Evolutionary conservation across 2,888 invertebrate species (phyloP), one percentile per base, ranked within the genome.

Genomic region (Schizaphis graminum): DNA sequence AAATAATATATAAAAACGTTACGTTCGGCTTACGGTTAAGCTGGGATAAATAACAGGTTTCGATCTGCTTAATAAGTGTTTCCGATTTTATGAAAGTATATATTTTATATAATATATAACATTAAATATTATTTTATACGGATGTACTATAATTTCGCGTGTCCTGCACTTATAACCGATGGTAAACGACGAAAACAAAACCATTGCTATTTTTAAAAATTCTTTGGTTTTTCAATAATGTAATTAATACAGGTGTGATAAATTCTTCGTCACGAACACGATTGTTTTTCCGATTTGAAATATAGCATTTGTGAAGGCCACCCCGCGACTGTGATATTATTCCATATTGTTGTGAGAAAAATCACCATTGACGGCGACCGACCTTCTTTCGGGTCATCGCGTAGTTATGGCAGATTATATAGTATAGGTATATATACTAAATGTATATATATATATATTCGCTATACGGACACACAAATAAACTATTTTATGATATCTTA

Each of bases 1-100:
- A 56, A 57, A 41, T 57, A 57, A 41, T 57, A 56, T 41, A 89
- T 44, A 41, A 89, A 89, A 56, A 56, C 89, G 89, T 89, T 89
- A 57, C 41, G 41, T 89, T 77, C 89, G 28, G 89, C 56, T 56
- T 89, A 89, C 26, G 89, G 89, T 89, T 56, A 89, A 89, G 89
- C 89, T 41, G 56, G 11, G 89, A 89, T 56, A 57, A 89, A 89
- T 89, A 89, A 89, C 89, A 89, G 56, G 89, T 89, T 89, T 89
- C 26, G 41, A 89, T 89, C 56, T 57, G 41, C 56, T 89, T 57
- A 89, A 41, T 89, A 56, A 89, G 89, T 89, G 56, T 89, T 89
- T 89, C 88, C 89, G 56, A 56, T 41, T 89, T 89, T 89, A 57
- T 41, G 41, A 35, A 35, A 49, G 56, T 35, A 53, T 26, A 24